Percentiles rank a stretch among this genome's conserved stretches.
These are phyloP conservation scores for Hydrochoerus hydrochaeris DNA, from an alignment of 2,113 vertebrate species.

Conservation along the genomic window DNA sequence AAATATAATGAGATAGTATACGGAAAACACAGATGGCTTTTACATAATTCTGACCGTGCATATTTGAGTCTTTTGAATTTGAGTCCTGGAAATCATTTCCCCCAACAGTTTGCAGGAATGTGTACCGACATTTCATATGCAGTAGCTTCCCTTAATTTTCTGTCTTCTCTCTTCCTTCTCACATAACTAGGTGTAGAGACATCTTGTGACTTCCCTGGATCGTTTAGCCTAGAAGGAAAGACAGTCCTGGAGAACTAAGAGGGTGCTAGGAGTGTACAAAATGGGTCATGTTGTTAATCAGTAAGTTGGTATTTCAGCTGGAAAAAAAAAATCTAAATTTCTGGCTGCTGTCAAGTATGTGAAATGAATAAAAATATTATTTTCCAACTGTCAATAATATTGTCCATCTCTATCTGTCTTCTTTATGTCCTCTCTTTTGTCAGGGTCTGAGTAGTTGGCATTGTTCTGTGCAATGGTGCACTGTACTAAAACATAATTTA, in stretches of 20 bases:
- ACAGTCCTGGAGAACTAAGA: not conserved
- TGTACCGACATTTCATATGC: conserved; percentile 11
- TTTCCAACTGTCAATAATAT: not conserved
- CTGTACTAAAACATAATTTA: not conserved
- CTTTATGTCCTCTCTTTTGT: not conserved
- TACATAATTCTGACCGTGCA: conserved; percentile 56
- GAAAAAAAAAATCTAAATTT: not conserved
- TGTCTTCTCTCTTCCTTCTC: not conserved
- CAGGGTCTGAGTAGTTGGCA: not conserved
- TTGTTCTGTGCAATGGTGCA: not conserved
- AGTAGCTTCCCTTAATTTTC: not conserved
- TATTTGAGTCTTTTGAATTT: conserved; percentile 40
- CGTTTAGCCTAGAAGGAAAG: not conserved
- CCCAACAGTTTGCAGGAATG: conserved; percentile 34
- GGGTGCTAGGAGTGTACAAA: not conserved
- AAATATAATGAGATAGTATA: conserved; percentile 60
- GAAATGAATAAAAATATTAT: not conserved
- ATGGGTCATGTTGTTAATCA: not conserved
- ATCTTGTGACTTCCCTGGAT: not conserved
- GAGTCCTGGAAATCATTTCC: conserved; percentile 45
- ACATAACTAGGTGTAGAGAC: not conserved
- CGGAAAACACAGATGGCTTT: conserved; percentile 63
- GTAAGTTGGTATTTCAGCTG: not conserved
- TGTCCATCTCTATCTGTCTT: not conserved
- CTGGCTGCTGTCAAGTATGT: not conserved